Conservation (phyloP, 2,888 invertebrate species). For the Drosophila yooni region DNA sequence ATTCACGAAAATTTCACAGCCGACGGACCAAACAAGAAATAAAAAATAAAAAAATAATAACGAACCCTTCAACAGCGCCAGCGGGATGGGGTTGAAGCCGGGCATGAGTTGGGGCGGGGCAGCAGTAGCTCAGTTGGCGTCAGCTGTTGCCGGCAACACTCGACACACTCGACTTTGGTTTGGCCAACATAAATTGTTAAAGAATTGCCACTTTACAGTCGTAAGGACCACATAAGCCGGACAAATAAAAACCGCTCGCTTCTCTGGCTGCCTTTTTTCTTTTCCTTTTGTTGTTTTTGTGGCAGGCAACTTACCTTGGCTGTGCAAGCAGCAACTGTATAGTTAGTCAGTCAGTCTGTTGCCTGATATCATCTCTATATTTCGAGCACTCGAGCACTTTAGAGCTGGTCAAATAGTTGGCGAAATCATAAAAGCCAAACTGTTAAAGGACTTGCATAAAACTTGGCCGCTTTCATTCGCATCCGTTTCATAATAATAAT, state of each 20-base stretch:
- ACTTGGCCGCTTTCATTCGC: slow-evolving; percentile 16
- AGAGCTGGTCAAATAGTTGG: slow-evolving; percentile 27
- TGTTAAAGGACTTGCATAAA: slow-evolving; percentile 24
- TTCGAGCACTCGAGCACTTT: slow-evolving; percentile 1
- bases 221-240: slow-evolving; percentile 77
- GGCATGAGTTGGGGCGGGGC: background rate
- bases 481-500: slow-evolving; percentile 41
- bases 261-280: slow-evolving; percentile 6
- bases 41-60: slow-evolving; percentile 57
- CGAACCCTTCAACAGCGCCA: slow-evolving; percentile 51
- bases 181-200: slow-evolving; percentile 80
- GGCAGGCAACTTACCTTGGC: slow-evolving; percentile 29
- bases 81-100: background rate
- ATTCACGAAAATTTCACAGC: slow-evolving; percentile 81
- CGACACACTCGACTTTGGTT: slow-evolving; percentile 67
- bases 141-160: slow-evolving; percentile 64
- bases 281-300: background rate
- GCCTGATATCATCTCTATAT: slow-evolving; percentile 35
- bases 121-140: slow-evolving; percentile 48
- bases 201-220: slow-evolving; percentile 82
- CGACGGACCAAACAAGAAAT: slow-evolving; percentile 69
- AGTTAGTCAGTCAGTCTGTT: slow-evolving; percentile 15
- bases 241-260: slow-evolving; percentile 66
- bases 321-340: slow-evolving; percentile 4
- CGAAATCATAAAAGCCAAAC: slow-evolving; percentile 23